phyloP scores from a whole-genome alignment of 2,797 vertebrate genomes.

The Onychomys leucogaster region DNA sequence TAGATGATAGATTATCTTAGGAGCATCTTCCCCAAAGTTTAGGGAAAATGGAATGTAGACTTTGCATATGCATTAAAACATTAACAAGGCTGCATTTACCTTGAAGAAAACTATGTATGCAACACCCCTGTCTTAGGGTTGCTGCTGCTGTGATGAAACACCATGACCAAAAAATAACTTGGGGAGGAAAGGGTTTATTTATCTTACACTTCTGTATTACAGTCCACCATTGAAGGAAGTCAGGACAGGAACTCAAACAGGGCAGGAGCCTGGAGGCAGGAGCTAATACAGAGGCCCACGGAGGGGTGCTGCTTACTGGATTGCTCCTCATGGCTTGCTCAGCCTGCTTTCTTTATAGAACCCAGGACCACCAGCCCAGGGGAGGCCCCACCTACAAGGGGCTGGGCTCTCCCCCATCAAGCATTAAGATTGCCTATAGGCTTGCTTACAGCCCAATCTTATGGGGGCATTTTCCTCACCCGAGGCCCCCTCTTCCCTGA shows the following conservation, averaged over 20 bases:
- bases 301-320: not conserved
- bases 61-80: slow-evolving; percentile 29
- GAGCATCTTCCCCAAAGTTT: slow-evolving; percentile 32
- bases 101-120: not conserved
- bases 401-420: not conserved
- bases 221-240: not conserved
- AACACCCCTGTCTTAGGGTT: not conserved
- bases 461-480: not conserved
- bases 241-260: not conserved
- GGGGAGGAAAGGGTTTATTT: not conserved
- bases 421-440: not conserved
- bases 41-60: not conserved
- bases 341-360: not conserved
- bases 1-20: not conserved
- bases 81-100: not conserved
- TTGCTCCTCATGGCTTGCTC: not conserved
- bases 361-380: not conserved
- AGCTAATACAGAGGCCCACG: not conserved
- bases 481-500: not conserved
- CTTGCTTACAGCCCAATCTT: not conserved
- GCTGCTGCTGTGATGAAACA: not conserved
- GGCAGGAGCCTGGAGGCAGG: not conserved
- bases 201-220: not conserved
- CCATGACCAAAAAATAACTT: not conserved
- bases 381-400: not conserved